Evolutionary conservation across 2,113 vertebrate species (phyloP).

Genomic region (Corydoras maculifer): DNA sequence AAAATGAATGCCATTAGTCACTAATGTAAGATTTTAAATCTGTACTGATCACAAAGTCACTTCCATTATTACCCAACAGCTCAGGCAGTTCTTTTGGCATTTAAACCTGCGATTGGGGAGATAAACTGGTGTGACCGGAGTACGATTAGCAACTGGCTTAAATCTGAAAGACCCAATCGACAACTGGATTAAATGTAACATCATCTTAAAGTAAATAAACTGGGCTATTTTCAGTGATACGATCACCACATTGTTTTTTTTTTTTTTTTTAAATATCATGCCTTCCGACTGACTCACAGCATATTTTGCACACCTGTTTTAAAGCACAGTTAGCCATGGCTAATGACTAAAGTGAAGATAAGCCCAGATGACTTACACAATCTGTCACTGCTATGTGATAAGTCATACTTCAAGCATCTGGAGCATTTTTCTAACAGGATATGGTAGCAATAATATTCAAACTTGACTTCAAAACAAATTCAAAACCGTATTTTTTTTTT

Average conservation of each 20-base stretch:
- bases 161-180: neutral
- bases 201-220: neutral
- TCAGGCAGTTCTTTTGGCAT: too few relatives aligned
- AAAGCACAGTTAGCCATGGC: neutral
- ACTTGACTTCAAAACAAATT: too few relatives aligned
- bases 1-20: too few relatives aligned
- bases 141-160: neutral
- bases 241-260: neutral
- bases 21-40: too few relatives aligned
- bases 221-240: neutral
- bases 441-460: neutral
- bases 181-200: neutral
- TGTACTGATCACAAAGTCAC: too few relatives aligned
- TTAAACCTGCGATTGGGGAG: too few relatives aligned
- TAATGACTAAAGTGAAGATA: conserved; percentile 16
- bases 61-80: too few relatives aligned
- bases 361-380: conserved; percentile 18
- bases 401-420: conserved; percentile 18
- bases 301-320: conserved; percentile 27
- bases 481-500: too few relatives aligned
- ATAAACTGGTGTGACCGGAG: too few relatives aligned
- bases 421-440: neutral
- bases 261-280: neutral
- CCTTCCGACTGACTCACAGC: neutral
- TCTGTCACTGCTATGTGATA: conserved; percentile 25